These are phyloP conservation scores for Ciconia boyciana DNA, from an alignment of 2,113 vertebrate genomes.

Conservation along the genomic window DNA sequence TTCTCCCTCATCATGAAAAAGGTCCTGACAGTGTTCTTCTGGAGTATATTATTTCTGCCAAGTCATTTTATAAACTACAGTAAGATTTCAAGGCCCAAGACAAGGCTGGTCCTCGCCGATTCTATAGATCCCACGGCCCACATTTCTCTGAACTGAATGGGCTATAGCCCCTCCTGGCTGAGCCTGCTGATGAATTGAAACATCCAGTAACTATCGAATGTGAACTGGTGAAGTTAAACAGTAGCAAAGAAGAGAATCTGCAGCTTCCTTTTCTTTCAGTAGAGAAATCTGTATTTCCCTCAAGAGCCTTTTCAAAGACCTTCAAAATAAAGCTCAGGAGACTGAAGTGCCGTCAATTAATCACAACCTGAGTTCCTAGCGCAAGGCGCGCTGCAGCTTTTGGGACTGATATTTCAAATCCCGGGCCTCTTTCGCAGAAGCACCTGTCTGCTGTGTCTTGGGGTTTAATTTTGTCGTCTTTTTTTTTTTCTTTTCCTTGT, in stretches of 20 bases:
- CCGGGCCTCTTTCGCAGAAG: background rate
- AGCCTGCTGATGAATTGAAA: background rate
- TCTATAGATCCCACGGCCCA: background rate
- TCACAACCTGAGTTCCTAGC: background rate
- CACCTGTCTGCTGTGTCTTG: background rate
- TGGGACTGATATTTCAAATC: background rate
- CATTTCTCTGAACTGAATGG: background rate
- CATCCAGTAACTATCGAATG: background rate
- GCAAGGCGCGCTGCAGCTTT: accelerated
- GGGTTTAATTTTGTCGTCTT: background rate
- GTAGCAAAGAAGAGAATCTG: background rate
- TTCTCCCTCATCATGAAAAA: background rate
- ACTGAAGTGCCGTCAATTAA: conserved; percentile 27
- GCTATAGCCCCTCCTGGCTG: background rate
- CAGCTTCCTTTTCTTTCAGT: background rate
- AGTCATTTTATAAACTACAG: background rate
- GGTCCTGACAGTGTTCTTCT: background rate
- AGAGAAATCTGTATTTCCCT: background rate
- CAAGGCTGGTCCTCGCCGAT: background rate
- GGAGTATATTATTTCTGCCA: background rate
- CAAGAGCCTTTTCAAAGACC: conserved; percentile 15
- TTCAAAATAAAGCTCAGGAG: background rate
- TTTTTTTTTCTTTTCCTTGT: background rate
- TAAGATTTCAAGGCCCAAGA: background rate
- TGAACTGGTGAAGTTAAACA: background rate